These are phyloP conservation scores for Rhipidura dahli DNA, from an alignment of 2,113 vertebrate species.

Conservation along the genomic window DNA sequence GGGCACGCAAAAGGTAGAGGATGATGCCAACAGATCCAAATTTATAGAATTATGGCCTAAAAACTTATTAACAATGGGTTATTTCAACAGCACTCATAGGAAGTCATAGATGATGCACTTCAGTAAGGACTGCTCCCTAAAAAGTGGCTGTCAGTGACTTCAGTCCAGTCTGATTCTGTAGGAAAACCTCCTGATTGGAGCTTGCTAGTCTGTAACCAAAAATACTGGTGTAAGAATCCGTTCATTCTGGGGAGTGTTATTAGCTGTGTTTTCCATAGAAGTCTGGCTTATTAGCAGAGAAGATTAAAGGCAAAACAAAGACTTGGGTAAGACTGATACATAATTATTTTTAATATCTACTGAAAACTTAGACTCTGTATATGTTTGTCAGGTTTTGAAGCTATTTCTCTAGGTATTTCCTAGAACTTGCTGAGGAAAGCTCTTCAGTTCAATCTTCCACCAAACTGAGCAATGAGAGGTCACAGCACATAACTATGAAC, in stretches of 20 bases:
- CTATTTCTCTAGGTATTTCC: background rate
- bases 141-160: background rate
- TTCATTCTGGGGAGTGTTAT: background rate
- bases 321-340: background rate
- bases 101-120: background rate
- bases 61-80: background rate
- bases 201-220: background rate
- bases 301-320: background rate
- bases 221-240: background rate
- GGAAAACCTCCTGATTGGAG: background rate
- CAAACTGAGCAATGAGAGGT: background rate
- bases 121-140: background rate
- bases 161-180: background rate
- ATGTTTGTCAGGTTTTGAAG: background rate
- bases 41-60: background rate
- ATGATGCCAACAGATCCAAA: background rate
- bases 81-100: background rate
- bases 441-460: background rate
- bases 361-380: background rate
- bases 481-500: background rate
- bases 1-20: background rate
- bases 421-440: background rate
- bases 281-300: background rate
- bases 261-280: background rate
- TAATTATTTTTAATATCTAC: background rate